Evolutionary conservation across 2,797 vertebrate species (phyloP), one percentile per base, ranked within the genome.

Genomic region (Anableps anableps): DNA sequence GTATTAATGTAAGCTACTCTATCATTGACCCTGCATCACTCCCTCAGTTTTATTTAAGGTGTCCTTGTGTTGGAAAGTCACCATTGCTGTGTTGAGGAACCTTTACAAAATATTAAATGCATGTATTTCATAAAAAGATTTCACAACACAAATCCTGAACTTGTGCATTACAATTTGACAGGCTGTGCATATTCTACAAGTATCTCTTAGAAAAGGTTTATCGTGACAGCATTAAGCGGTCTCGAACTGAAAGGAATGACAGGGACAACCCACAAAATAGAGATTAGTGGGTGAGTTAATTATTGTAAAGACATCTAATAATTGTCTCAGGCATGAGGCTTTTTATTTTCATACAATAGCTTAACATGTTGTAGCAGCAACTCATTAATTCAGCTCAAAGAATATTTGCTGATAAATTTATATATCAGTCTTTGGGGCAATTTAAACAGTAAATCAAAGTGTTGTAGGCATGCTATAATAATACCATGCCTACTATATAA

Each of bases 181-280:
- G 8, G 6, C 34, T 36, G 64, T 43, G 41, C 74, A 72, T 64
- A 36, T 47, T 76, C 73, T 58, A 50, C 55, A 62, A 13, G 45
- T 43, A 77, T 70, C 29, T 66, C 62, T 73, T 19, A 17, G 36
- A 79, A 34, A 71, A 13, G 41, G 26, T 71, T 71, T 71, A 47
- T n/a, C 7, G 17, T 71, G 41, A 47, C 68, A 71, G 68, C 68
- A 45, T 71, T 71, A 71, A 47, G 76, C 38, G n/a, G 50, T 77
- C 36, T 19, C 74, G 51, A 83, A 88, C 60, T 85, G 82, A 88
- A 75, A 85, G 77, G 72, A 80, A 78, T 87, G 86, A 89, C 82
- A 76, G 87, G 83, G 74, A 73, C n/a, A 76, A 68, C 38, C 64
- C 80, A 82, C 45, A 82, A 83, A 89, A 88, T 80, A 87, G 78